Percentiles rank a stretch among this genome's conserved stretches.
Evolutionary conservation across 2,888 invertebrate species (phyloP).

Genomic region (Camptogramma bilineatum): DNA sequence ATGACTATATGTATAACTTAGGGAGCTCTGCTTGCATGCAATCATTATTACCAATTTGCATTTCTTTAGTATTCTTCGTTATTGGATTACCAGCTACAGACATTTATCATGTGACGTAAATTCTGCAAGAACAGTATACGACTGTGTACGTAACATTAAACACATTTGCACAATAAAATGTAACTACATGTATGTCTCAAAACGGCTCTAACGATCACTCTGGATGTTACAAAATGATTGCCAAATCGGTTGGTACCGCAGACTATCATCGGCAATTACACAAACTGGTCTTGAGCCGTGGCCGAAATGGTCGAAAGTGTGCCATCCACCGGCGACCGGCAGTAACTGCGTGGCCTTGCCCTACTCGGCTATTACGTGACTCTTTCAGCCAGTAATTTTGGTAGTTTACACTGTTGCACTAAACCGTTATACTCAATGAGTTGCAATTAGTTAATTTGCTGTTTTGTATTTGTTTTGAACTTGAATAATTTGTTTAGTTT

Average conservation of each 20-base stretch:
- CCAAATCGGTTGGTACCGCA: conserved; percentile 40
- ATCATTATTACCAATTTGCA: neutral
- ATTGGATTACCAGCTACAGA: neutral
- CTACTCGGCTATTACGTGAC: conserved; percentile 48
- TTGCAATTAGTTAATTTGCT: conserved; percentile 28
- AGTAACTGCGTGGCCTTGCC: conserved; percentile 68
- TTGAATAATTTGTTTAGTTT: conserved; percentile 15
- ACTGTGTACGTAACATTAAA: neutral
- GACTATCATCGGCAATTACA: conserved; percentile 52
- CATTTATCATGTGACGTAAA: neutral
- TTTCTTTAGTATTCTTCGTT: neutral
- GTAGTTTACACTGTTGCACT: conserved; percentile 31
- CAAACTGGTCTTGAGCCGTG: conserved; percentile 48
- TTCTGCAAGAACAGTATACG: neutral
- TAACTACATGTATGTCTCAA: conserved; percentile 25
- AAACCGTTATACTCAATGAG: conserved; percentile 21
- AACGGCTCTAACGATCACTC: conserved; percentile 43
- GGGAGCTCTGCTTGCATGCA: neutral
- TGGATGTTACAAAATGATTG: conserved; percentile 50
- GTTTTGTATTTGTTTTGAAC: conserved; percentile 17
- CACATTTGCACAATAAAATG: conserved; percentile 14
- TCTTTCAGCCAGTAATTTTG: conserved; percentile 29
- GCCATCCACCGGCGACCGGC: conserved; percentile 58
- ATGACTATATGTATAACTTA: neutral
- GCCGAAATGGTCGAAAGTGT: conserved; percentile 69